Percentiles rank a stretch among this genome's conserved stretches.
phyloP scores from a whole-genome alignment of 2,888 invertebrate genomes.

The Emmelina monodactyla region DNA sequence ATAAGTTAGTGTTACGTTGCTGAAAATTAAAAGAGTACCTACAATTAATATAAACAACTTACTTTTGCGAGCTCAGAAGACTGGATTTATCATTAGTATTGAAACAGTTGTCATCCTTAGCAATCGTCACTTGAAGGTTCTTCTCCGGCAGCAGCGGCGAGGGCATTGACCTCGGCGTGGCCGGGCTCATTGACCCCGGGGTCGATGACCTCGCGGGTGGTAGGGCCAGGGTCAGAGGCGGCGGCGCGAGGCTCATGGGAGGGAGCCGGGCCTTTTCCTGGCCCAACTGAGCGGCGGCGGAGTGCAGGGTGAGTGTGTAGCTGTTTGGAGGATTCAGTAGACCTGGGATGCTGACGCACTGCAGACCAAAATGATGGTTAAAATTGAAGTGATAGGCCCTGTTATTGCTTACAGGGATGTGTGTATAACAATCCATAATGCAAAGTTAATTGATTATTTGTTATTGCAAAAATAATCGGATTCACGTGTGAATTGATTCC shows the following conservation, averaged over 20 bases:
- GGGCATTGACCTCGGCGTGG: conserved; percentile 40
- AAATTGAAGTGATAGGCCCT: no score
- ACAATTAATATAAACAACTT: conserved; percentile 27
- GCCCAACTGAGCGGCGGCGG: conserved; percentile 42
- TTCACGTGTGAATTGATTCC: no score
- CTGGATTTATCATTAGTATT: conserved; percentile 55
- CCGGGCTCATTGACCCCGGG: conserved; percentile 37
- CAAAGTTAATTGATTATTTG: no score
- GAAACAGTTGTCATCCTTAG: conserved; percentile 48
- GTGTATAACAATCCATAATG: no score
- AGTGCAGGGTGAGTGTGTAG: conserved; percentile 54
- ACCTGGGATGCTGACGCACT: conserved; percentile 71
- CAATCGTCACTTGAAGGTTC: conserved; percentile 45
- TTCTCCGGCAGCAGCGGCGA: conserved; percentile 49
- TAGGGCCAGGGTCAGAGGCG: conserved; percentile 31
- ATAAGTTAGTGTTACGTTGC: no score
- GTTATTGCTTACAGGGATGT: no score
- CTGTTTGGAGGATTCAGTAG: conserved; percentile 74
- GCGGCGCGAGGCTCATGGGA: conserved; percentile 43
- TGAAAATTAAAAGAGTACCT: no score
- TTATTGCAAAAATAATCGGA: no score
- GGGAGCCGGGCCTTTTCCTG: conserved; percentile 53
- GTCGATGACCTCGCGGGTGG: conserved; percentile 34
- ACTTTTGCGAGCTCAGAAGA: conserved; percentile 57
- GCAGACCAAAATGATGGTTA: no score